Percentiles rank a stretch among this genome's conserved stretches.
Evolutionary conservation across 2,797 vertebrate genomes (phyloP).

Genomic region (Siniperca scherzeri): DNA sequence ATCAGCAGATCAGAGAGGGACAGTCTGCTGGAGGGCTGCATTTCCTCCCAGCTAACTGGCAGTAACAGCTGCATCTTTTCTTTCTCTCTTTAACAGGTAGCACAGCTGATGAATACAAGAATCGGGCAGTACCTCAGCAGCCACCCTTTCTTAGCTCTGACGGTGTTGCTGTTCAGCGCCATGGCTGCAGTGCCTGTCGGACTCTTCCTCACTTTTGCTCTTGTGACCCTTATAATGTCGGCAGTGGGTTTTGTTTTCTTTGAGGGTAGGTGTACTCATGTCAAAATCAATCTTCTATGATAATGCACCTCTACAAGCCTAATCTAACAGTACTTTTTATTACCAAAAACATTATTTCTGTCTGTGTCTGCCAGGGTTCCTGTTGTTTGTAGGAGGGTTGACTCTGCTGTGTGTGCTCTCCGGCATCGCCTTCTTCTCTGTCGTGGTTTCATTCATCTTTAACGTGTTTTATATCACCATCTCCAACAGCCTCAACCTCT

Average conservation of each 20-base stretch:
- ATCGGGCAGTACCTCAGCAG: slow-evolving; percentile 63
- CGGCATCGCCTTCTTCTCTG: slow-evolving; percentile 70
- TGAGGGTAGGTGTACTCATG: slow-evolving; percentile 57
- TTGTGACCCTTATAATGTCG: slow-evolving; percentile 56
- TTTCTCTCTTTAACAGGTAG: slow-evolving; percentile 49
- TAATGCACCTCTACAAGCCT: background rate
- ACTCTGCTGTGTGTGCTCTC: slow-evolving; percentile 70
- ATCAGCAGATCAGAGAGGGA: background rate
- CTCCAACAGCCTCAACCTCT: slow-evolving; percentile 41
- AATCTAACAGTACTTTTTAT: background rate
- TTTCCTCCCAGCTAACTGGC: background rate
- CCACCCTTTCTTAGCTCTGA: slow-evolving; percentile 64
- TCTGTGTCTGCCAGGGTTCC: slow-evolving; percentile 49
- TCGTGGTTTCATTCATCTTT: slow-evolving; percentile 57
- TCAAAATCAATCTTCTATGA: background rate
- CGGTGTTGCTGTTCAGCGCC: slow-evolving; percentile 59
- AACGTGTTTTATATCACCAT: slow-evolving; percentile 41
- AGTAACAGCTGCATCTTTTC: background rate
- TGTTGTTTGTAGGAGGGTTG: slow-evolving; percentile 65
- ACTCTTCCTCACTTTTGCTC: slow-evolving; percentile 72
- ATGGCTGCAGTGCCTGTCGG: slow-evolving; percentile 69
- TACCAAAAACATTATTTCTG: background rate
- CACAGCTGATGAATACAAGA: slow-evolving; percentile 58
- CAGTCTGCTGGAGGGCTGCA: background rate
- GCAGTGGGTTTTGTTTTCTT: slow-evolving; percentile 68